Evolutionary conservation across 2,888 invertebrate species (phyloP), one percentile per base, ranked within the genome.

Genomic region (Nemotelus pantherinus): DNA sequence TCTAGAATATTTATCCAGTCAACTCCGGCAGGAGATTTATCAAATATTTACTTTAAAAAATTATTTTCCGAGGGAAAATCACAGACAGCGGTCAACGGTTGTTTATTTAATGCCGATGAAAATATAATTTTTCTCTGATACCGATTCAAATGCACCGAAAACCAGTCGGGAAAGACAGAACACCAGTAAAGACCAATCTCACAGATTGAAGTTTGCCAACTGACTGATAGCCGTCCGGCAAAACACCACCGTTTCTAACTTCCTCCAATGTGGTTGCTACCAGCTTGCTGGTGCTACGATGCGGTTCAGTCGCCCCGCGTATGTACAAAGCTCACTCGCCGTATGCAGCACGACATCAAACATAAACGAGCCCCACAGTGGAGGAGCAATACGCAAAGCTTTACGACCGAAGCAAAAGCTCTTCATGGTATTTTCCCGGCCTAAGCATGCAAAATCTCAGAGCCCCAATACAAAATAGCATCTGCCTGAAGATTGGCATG

Each of bases 371-470:
- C 68, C 53, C 10, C 25, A 25, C 25, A 25, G 25, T 25, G 25
- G 25, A 25, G 25, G 25, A 25, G 25, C 53, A 6, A 43, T 41
- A 63, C 41, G 41, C 25, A 58, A 58, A 58, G 10, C 63, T n/a
- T 43, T 25, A 57, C 57, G 63, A 39, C 63, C 9, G 63, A 63
- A 63, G 25, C 43, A 55, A 70, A 70, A 70, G 70, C 70, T 70
- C 43, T 9, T 25, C 25, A 25, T 25, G 25, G 25, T 25, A 25
- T 25, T 25, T 43, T 7, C 60, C 60, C 39, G 60, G 4, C 39
- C 41, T 60, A 39, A 41, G 39, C 41, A 60, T 7, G 25, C 25
- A 25, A 0, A 25, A 25, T 25, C 25, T 60, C 25, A 41, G 9
- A 50, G 6, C 9, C 50, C 5, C 5, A 50, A 5, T 58, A 58